Evolutionary conservation across 2,797 vertebrate species (phyloP), one percentile per base, ranked within the genome.

Genomic region (Dendrocincla tyrannina): DNA sequence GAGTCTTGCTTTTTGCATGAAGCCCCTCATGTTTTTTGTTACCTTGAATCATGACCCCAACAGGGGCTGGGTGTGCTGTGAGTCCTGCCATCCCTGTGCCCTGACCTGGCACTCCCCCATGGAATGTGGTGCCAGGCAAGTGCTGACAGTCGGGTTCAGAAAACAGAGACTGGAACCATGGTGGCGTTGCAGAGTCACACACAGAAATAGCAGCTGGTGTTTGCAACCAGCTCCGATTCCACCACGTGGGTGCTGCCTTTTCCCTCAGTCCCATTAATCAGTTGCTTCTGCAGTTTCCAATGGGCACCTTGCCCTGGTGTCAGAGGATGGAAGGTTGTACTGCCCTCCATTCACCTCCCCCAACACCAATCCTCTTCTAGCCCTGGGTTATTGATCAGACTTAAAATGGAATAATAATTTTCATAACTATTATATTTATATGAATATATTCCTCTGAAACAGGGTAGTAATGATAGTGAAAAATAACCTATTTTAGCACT

Each of bases 111-210:
- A 12, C 27, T 22, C 5, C 15, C 55, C 18, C 44, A 28, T 41
- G 47, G 14, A 42, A 28, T 1, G 17, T 6, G 3, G 42, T 30
- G 44, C 74, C 42, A 41, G 74, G 59, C 10, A 6, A 17, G 33
- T 18, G 5, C 53, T 2, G 2, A 10, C 1, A 2, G 5, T 17
- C 0, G 0, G 33, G 22, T 9, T 30, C 17, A 7, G 12, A 14
- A 47, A 30, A 25, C n/a, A 19, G 44, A 32, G 25, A 1, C 42
- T 22, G 70, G 53, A 13, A 9, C 37, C 13, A 1, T 3, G 19
- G 58, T 17, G 4, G 6, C 2, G 10, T 6, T 56, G 46, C 52
- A n/a, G n/a, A 4, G 13, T 59, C 27, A 3, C 41, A 10, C 50
- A 10, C 67, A 39, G 46, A 64, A 53, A 39, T 9, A 47, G 35